A percentile compares a stretch with the other conserved stretches of the same genome.
phyloP scores from a whole-genome alignment of 1,140 invertebrate genomes.

The Eubasilissa regina region DNA sequence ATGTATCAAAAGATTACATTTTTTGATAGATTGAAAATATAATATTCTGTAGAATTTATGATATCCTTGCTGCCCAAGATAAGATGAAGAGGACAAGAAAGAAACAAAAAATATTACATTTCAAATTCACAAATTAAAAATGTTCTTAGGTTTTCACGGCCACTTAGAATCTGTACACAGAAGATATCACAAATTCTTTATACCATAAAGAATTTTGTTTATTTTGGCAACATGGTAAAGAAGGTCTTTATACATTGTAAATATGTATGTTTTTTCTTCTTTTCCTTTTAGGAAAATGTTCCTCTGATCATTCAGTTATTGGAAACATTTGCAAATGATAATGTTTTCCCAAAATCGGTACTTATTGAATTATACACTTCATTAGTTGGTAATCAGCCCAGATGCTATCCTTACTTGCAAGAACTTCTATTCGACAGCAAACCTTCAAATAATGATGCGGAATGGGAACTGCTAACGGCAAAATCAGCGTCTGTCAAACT shows the following conservation, averaged over 20 bases:
- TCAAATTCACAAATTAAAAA: no score
- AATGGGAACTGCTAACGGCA: conserved; percentile 42
- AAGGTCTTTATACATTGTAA: no score
- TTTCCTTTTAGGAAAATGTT: conserved; percentile 46
- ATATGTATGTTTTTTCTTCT: no score
- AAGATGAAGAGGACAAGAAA: not conserved
- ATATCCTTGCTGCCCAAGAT: no score
- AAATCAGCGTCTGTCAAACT: conserved; percentile 45
- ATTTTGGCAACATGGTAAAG: no score
- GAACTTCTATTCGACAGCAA: conserved; percentile 19
- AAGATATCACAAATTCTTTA: no score
- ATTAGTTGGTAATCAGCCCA: conserved; percentile 40
- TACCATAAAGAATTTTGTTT: no score
- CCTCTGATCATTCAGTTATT: conserved; percentile 33
- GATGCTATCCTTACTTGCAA: conserved; percentile 49
- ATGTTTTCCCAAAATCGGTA: conserved; percentile 33
- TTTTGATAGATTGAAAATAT: no score
- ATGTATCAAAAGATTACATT: no score
- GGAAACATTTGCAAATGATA: conserved; percentile 28
- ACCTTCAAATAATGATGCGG: not conserved
- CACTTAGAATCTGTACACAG: no score
- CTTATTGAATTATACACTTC: conserved; percentile 40
- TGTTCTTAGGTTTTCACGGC: no score
- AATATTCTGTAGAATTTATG: no score
- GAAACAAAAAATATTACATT: not conserved